Percentiles rank a stretch among this genome's conserved stretches.
Evolutionary conservation across 2,888 invertebrate genomes (phyloP).

Genomic region (Caradrina kadenii): DNA sequence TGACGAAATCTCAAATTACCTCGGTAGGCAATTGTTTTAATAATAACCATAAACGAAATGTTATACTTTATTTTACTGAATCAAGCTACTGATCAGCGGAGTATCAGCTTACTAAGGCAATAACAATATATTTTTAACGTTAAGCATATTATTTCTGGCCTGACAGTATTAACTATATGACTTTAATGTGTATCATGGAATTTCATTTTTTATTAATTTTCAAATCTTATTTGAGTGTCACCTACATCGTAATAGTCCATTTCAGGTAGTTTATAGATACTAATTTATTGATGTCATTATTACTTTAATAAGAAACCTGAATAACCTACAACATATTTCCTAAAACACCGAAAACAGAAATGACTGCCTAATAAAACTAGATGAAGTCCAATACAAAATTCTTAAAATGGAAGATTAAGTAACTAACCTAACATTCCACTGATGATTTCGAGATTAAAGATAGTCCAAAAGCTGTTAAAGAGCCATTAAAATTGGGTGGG

Average conservation of each 20-base stretch:
- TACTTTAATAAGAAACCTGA: not conserved
- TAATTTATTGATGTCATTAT: not conserved
- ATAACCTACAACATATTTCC: not conserved
- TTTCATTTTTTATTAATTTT: not conserved
- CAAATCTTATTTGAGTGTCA: not conserved
- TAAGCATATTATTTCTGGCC: not conserved
- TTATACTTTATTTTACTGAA: slow-evolving; percentile 30
- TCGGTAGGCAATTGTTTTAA: slow-evolving; percentile 44
- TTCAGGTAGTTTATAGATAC: not conserved
- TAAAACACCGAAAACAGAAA: not conserved
- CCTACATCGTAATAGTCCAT: not conserved
- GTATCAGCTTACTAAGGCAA: slow-evolving; percentile 54
- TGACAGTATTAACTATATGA: not conserved
- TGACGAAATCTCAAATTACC: slow-evolving; percentile 41
- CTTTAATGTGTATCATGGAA: not conserved
- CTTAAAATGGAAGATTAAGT: slow-evolving; percentile 22
- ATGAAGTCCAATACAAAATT: slow-evolving; percentile 1
- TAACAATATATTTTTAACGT: slow-evolving; percentile 36
- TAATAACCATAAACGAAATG: slow-evolving; percentile 41
- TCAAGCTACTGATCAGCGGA: slow-evolving; percentile 46
- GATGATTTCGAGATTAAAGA: slow-evolving; percentile 42
- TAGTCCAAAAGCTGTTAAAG: slow-evolving; percentile 50
- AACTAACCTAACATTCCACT: slow-evolving; percentile 39
- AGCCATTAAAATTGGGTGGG: slow-evolving; percentile 61
- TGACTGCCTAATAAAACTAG: not conserved